Conservation (phyloP, 2,888 invertebrate species). For the Clivina fossor region DNA sequence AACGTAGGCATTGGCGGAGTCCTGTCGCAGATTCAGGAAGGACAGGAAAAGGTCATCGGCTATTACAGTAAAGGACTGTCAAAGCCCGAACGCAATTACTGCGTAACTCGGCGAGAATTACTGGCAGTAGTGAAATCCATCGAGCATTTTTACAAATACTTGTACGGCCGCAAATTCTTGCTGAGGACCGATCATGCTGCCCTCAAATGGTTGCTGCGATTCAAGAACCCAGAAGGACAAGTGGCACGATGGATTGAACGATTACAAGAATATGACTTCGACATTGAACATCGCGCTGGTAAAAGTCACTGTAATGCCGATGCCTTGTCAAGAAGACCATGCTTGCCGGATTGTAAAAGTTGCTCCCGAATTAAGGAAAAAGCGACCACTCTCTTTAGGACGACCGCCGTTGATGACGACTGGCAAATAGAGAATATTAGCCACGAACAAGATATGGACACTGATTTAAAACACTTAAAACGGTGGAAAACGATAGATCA, state of each 20-base stretch:
- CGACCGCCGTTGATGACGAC: not conserved
- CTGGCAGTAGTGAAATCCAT: constrained; percentile 39
- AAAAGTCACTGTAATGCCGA: constrained; percentile 8
- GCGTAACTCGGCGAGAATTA: constrained; percentile 39
- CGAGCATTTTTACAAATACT: constrained; percentile 40
- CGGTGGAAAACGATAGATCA: no score
- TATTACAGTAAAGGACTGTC: constrained; percentile 39
- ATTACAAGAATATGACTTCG: constrained; percentile 18
- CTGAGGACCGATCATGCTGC: constrained; percentile 41
- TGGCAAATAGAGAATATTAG: constrained; percentile 3
- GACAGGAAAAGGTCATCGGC: constrained; percentile 31
- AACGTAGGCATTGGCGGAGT: constrained; percentile 2
- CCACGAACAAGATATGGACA: constrained; percentile 1
- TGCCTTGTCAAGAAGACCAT: constrained; percentile 15
- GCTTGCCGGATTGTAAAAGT: no score
- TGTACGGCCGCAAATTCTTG: constrained; percentile 39
- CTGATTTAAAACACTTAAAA: no score
- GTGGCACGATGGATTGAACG: constrained; percentile 36
- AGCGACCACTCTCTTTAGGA: no score
- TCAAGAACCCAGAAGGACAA: constrained; percentile 36
- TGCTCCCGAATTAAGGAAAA: no score
- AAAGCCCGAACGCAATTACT: constrained; percentile 36
- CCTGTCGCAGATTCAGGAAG: not conserved
- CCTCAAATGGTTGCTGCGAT: constrained; percentile 34
- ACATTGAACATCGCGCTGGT: constrained; percentile 15